These are phyloP conservation scores for Scolopax mira DNA, from an alignment of 2,113 vertebrate species.

Conservation along the genomic window DNA sequence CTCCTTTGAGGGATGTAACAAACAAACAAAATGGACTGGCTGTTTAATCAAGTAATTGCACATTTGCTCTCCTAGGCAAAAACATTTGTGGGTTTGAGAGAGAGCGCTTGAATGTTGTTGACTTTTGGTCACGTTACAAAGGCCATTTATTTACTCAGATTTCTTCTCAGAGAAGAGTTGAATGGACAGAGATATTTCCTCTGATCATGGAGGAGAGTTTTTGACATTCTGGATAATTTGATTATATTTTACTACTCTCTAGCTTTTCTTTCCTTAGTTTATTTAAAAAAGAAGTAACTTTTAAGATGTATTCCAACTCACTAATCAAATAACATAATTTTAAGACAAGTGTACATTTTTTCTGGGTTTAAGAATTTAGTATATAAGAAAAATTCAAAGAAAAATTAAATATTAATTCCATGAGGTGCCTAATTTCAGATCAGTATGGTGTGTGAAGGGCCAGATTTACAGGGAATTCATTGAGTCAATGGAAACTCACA, in stretches of 20 bases:
- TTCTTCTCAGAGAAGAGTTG: slow-evolving; percentile 16
- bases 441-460: background rate
- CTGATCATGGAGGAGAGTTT: background rate
- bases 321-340: background rate
- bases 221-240: background rate
- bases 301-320: background rate
- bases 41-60: slow-evolving; percentile 58
- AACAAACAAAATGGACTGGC: slow-evolving; percentile 44
- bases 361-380: background rate
- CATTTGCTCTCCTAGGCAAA: slow-evolving; percentile 38
- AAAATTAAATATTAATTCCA: background rate
- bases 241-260: background rate
- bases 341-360: background rate
- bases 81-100: background rate
- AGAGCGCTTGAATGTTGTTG: slow-evolving; percentile 8
- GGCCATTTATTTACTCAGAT: slow-evolving; percentile 28
- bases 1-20: slow-evolving; percentile 14
- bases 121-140: slow-evolving; percentile 39
- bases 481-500: background rate
- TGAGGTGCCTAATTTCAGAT: background rate
- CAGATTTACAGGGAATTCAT: background rate
- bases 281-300: background rate
- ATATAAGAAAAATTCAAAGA: background rate
- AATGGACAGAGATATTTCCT: background rate
- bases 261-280: background rate